A percentile compares a stretch with the other conserved stretches of the same genome.
Evolutionary conservation across 2,888 invertebrate genomes (phyloP).

Genomic region (Iphiclides podalirius): DNA sequence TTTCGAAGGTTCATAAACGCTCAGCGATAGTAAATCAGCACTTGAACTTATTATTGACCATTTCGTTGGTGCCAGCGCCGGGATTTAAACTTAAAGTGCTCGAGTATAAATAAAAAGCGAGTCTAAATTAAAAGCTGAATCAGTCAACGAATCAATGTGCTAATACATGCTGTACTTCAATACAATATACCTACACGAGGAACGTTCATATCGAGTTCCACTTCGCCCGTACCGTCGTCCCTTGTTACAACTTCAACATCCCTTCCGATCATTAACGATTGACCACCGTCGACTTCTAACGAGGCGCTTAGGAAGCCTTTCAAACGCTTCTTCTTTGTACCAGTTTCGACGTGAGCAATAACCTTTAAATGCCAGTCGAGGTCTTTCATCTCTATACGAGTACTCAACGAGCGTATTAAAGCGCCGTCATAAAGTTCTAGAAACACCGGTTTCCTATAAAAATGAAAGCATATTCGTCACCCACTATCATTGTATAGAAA

Average conservation of each 20-base stretch:
- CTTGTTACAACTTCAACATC: conserved; percentile 37
- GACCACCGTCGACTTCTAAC: conserved; percentile 50
- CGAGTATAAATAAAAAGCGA: too few species aligned
- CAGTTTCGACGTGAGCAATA: conserved; percentile 52
- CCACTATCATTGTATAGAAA: too few species aligned
- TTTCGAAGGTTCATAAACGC: too few species aligned
- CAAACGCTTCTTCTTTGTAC: conserved; percentile 36
- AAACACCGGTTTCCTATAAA: conserved; percentile 83
- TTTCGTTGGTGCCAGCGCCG: too few species aligned
- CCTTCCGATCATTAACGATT: conserved; percentile 45
- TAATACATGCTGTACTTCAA: too few species aligned
- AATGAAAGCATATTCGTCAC: background rate
- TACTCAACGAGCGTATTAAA: conserved; percentile 82
- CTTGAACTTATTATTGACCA: too few species aligned
- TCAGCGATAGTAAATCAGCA: too few species aligned
- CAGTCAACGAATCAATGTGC: too few species aligned
- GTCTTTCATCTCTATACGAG: conserved; percentile 46
- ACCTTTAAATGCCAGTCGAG: conserved; percentile 51
- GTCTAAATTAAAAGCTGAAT: too few species aligned
- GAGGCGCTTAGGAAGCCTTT: conserved; percentile 49
- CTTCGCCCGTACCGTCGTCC: conserved; percentile 50
- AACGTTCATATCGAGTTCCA: conserved; percentile 49
- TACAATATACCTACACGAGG: conserved; percentile 46
- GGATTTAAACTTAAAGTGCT: too few species aligned
- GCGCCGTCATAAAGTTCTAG: conserved; percentile 83